A percentile compares a stretch with the other conserved stretches of the same genome.
These are phyloP conservation scores for Anodontia alba DNA, from an alignment of 2,888 invertebrate genomes.

Conservation along the genomic window DNA sequence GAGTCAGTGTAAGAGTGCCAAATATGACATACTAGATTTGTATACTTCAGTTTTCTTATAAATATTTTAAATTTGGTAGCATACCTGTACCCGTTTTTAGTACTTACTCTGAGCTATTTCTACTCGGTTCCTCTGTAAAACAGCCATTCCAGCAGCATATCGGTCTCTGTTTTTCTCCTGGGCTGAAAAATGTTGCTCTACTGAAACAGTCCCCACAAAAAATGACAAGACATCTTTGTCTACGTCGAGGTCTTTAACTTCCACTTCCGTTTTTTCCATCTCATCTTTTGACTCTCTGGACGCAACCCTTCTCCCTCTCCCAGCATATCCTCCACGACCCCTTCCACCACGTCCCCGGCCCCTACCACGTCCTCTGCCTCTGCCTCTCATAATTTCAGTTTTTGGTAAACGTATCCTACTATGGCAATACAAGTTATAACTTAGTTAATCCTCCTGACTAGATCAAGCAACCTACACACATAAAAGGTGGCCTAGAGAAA, in stretches of 20 bases:
- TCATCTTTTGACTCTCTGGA: conserved; percentile 33
- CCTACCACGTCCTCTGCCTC: conserved; percentile 21
- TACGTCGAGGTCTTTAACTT: conserved; percentile 66
- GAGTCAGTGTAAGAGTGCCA: no score
- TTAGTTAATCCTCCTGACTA: no score
- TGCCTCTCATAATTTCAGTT: conserved; percentile 22
- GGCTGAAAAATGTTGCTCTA: conserved; percentile 78
- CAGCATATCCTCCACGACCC: conserved; percentile 21
- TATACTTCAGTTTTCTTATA: no score
- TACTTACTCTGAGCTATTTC: conserved; percentile 81
- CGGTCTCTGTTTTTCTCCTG: conserved; percentile 75
- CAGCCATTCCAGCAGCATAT: conserved; percentile 79
- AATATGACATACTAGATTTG: no score
- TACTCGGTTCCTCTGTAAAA: conserved; percentile 75
- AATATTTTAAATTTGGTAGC: no score
- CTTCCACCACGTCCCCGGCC: conserved; percentile 21
- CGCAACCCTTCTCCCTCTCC: conserved; percentile 30
- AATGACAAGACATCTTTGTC: conserved; percentile 72
- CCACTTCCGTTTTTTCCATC: conserved; percentile 17
- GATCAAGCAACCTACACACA: no score
- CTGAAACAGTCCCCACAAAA: conserved; percentile 77
- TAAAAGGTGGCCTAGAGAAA: conserved; percentile 15
- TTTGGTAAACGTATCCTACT: no score
- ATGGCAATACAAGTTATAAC: no score
- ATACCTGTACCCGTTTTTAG: no score